Percentiles rank a stretch among this genome's conserved stretches.
phyloP scores from a whole-genome alignment of 2,888 invertebrate species.

The Tetragonisca angustula region DNA sequence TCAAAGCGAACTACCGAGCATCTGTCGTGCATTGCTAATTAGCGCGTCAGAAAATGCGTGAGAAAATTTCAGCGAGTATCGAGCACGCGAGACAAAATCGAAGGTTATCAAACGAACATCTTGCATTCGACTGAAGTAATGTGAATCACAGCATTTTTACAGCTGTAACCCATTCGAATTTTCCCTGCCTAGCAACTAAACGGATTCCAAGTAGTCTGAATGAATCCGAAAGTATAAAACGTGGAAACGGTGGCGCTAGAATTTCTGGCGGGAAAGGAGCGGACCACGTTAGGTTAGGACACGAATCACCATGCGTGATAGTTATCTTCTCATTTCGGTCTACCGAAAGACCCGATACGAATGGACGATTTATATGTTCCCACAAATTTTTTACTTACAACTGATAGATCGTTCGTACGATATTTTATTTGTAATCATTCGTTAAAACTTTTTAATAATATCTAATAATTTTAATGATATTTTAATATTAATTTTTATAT shows the following conservation, averaged over 20 bases:
- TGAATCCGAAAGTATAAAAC: constrained; percentile 36
- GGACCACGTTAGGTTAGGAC: constrained; percentile 21
- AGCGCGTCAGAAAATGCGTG: constrained; percentile 42
- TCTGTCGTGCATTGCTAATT: constrained; percentile 59
- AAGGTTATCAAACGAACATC: constrained; percentile 4
- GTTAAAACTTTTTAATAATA: too few species aligned
- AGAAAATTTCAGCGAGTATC: constrained; percentile 49
- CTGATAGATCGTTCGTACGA: neutral
- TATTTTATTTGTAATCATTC: neutral
- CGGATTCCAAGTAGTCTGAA: constrained; percentile 14
- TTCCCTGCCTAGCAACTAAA: constrained; percentile 48
- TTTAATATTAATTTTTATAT: too few species aligned
- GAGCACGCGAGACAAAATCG: constrained; percentile 5
- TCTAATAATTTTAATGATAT: neutral
- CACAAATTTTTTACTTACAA: neutral
- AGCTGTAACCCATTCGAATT: constrained; percentile 27
- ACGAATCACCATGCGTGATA: constrained; percentile 19
- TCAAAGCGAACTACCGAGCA: constrained; percentile 34
- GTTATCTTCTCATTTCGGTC: constrained; percentile 21
- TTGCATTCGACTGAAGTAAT: neutral
- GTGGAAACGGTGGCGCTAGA: constrained; percentile 41
- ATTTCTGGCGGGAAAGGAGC: constrained; percentile 54
- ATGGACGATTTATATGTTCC: neutral
- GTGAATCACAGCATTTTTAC: constrained; percentile 21
- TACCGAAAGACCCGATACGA: neutral